These are phyloP conservation scores for Brevimyrus niger DNA, from an alignment of 2,113 vertebrate genomes.

Conservation along the genomic window DNA sequence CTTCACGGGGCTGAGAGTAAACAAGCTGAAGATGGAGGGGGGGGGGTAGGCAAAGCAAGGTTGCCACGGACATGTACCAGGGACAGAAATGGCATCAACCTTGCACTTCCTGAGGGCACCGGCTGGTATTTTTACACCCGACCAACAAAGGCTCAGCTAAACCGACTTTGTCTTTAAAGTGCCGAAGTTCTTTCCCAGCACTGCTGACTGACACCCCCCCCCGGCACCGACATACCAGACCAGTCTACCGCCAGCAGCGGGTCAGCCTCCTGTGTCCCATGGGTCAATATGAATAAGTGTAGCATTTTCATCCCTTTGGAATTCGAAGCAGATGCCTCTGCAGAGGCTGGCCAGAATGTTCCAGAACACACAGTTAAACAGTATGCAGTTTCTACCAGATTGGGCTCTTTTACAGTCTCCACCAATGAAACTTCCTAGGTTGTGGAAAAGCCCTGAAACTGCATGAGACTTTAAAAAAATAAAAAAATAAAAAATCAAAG, in stretches of 20 bases:
- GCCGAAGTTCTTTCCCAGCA: background rate
- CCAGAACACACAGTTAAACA: background rate
- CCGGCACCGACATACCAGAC: background rate
- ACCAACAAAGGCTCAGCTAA: background rate
- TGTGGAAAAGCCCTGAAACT: background rate
- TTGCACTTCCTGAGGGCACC: background rate
- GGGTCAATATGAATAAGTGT: background rate
- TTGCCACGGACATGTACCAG: background rate
- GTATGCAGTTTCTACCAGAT: background rate
- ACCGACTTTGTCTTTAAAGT: background rate
- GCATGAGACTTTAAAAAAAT: background rate
- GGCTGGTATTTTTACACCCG: background rate
- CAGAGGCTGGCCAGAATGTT: background rate
- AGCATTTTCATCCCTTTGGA: conserved; percentile 14
- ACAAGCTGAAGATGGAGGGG: background rate
- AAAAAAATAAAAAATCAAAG: background rate
- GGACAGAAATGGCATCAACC: background rate
- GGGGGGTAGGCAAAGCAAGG: background rate
- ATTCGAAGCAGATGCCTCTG: background rate
- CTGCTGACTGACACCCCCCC: background rate
- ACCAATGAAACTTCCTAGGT: background rate
- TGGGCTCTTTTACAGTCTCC: background rate
- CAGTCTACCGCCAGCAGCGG: background rate
- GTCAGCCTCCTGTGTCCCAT: background rate
- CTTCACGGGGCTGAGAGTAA: background rate